Conservation (phyloP, 2,888 invertebrate species). For the Apamea crenata region DNA sequence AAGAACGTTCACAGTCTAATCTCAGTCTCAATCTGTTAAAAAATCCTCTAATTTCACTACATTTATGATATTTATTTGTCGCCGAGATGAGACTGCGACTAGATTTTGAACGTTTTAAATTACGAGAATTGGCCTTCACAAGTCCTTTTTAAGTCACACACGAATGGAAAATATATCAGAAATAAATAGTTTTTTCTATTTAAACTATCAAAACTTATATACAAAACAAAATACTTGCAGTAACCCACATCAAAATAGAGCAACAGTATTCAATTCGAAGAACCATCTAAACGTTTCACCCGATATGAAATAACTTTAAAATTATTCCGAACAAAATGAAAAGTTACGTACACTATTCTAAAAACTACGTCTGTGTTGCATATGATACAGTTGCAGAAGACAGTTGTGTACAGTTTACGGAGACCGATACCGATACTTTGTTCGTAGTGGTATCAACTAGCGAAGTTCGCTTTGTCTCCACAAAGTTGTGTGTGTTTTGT, state of each 20-base stretch:
- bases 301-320: slow-evolving; percentile 18
- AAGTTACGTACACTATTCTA: slow-evolving; percentile 2
- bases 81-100: background rate
- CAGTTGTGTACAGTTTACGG: slow-evolving; percentile 16
- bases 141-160: no score
- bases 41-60: no score
- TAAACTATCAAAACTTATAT: background rate
- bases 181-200: background rate
- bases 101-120: no score
- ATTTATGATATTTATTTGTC: background rate
- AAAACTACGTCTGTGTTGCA: slow-evolving; percentile 7
- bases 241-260: slow-evolving; percentile 9
- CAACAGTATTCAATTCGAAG: slow-evolving; percentile 19
- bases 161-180: background rate
- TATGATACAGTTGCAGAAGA: slow-evolving; percentile 11
- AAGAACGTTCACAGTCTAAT: no score
- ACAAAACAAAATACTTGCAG: background rate
- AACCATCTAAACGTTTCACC: slow-evolving; percentile 13
- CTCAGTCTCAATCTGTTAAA: no score
- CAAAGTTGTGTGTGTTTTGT: slow-evolving; percentile 26
- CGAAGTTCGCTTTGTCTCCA: slow-evolving; percentile 21
- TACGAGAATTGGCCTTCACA: no score
- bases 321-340: slow-evolving; percentile 11
- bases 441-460: slow-evolving; percentile 35
- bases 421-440: slow-evolving; percentile 33